These are phyloP conservation scores for Poeciliopsis infans DNA, from an alignment of 2,797 vertebrate genomes.

Conservation along the genomic window DNA sequence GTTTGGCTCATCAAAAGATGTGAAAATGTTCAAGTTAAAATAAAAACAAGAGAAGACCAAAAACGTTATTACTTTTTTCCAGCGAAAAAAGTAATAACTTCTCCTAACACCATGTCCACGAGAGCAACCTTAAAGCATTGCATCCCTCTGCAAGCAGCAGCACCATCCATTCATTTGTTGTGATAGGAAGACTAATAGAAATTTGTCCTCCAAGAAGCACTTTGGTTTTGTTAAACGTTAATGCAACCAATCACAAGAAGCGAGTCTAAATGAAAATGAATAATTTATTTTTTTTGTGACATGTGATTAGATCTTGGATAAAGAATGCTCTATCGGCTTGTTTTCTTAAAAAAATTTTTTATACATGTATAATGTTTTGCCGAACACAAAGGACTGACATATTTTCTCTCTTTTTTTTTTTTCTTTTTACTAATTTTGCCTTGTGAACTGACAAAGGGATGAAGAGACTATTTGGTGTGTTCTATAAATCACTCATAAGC, in stretches of 20 bases:
- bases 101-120: background rate
- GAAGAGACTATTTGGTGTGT: slow-evolving; percentile 23
- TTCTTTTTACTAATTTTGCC: background rate
- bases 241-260: background rate
- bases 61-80: background rate
- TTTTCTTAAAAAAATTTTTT: background rate
- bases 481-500: slow-evolving; percentile 46
- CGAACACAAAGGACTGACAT: background rate
- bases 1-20: background rate
- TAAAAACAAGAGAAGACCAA: background rate
- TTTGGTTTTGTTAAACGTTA: background rate
- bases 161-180: background rate
- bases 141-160: background rate
- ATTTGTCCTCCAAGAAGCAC: background rate
- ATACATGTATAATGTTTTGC: background rate
- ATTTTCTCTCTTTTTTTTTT: background rate
- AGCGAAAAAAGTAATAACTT: background rate
- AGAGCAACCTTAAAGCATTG: background rate
- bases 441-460: slow-evolving; percentile 3
- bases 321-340: background rate
- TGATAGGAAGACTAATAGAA: background rate
- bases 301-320: background rate
- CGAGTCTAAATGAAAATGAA: background rate
- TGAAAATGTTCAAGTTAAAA: background rate
- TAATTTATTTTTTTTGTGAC: background rate